Evolutionary conservation across 37 sponge, comb jelly and placozoan genomes (phyloP).

Genomic region (Crambe crambe): DNA sequence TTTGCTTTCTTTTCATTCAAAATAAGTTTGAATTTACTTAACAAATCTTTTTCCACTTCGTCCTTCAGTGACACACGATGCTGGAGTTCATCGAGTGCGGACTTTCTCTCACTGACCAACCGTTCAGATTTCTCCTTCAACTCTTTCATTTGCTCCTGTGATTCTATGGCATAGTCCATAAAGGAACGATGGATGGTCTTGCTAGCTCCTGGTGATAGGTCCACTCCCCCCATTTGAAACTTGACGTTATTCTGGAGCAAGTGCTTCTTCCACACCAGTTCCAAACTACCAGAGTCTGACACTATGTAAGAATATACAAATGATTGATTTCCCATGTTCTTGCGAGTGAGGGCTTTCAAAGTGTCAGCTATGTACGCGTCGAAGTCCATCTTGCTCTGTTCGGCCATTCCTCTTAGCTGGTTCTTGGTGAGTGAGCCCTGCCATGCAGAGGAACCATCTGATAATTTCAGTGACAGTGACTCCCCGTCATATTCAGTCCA

Average conservation of each 20-base stretch:
- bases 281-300: constrained; percentile 5
- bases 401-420: constrained; percentile 23
- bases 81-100: constrained; percentile 32
- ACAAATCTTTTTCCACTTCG: constrained; percentile 61
- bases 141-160: constrained; percentile 6
- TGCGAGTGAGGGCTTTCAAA: constrained; percentile 41
- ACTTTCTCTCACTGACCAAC: constrained; percentile 38
- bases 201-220: constrained; percentile 4
- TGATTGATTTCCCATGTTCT: neutral
- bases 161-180: constrained; percentile 49
- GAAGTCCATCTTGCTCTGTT: constrained; percentile 3
- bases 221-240: constrained; percentile 50
- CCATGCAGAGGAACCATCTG: constrained; percentile 50
- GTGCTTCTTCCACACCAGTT: constrained; percentile 70
- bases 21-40: constrained; percentile 68
- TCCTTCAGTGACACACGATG: constrained; percentile 41
- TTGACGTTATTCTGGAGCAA: constrained; percentile 44
- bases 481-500: constrained; percentile 15
- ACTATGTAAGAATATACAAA: constrained; percentile 30
- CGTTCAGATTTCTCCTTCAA: constrained; percentile 26
- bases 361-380: constrained; percentile 21
- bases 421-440: neutral
- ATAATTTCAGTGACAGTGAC: constrained; percentile 13
- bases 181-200: neutral
- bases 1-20: constrained; percentile 78